Base-by-base conservation (phyloP, 1,140 invertebrate species). In the Euwallacea fornicatus region DNA sequence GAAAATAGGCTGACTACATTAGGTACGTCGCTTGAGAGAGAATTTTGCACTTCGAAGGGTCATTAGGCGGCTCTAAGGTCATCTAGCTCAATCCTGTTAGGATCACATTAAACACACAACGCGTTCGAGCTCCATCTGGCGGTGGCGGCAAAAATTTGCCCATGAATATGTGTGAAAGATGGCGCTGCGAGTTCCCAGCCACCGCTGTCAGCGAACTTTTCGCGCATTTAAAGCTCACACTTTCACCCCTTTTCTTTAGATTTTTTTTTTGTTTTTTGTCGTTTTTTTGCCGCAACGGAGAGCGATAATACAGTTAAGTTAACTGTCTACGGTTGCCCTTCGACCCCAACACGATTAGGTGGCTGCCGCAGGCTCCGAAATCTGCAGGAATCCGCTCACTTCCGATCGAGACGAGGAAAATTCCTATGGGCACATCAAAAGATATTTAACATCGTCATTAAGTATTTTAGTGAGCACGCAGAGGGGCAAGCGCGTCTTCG, bases 381-480 rank as follows among this genome's bases (percentile, higher is more conserved):
- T 50, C 46, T 10, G 46, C 46, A 50, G 46, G 46, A 50, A 11
- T 50, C 46, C 46, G 9, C 46, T 58, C 21, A 58, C 55, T 58
- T 58, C 55, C 55, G 55, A 58, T 58, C 21, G 16, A 58, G 46
- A 58, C 8, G 55, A 66, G 64, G 33, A 66, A 66, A 66, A 66
- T 53, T 63, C 64, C 15, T 66, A 11, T 66, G 53, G 50, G 13
- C 47, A 55, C 46, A 66, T 66, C 64, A 66, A 66, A 66, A 66
- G 64, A 56, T 61, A 61, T 60, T 68, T 68, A 68, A 68, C 66
- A 59, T 59, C 54, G 66, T 68, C 66, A 68, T 68, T 69, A 69
- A 59, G 44, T 43, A 44, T 67, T 67, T 63, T 69, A 69, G 16
- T 62, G 58, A 44, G 67, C 58, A 69, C 58, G 59, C 43, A 69